Percentiles rank a stretch among this genome's conserved stretches.
phyloP scores from a whole-genome alignment of 2,888 invertebrate species.

The Drosophila cracens region DNA sequence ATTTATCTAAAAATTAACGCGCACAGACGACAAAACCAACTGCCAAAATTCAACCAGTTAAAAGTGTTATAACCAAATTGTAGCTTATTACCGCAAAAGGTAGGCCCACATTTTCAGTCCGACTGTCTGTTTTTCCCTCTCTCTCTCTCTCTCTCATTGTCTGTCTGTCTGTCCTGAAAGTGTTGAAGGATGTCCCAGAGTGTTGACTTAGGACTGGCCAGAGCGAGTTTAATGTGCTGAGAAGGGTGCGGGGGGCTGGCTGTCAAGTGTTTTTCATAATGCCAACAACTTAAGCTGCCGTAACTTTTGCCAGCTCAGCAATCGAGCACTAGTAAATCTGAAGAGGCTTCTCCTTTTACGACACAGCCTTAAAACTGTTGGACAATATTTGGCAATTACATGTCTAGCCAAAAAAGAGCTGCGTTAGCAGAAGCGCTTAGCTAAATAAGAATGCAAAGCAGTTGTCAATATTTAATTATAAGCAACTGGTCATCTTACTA shows the following conservation, averaged over 20 bases:
- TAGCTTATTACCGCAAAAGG: slow-evolving; percentile 67
- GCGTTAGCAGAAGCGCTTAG: slow-evolving; percentile 7
- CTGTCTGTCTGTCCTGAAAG: slow-evolving; percentile 17
- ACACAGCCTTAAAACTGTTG: neutral
- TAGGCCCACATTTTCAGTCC: slow-evolving; percentile 2
- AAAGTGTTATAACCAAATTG: slow-evolving; percentile 64
- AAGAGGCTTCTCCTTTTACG: slow-evolving; percentile 14
- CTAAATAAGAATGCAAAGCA: slow-evolving; percentile 5
- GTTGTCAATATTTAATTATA: slow-evolving; percentile 12
- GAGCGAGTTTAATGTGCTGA: slow-evolving; percentile 3
- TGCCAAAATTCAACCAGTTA: neutral
- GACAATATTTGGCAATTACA: slow-evolving; percentile 5
- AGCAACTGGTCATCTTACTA: neutral
- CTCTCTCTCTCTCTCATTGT: slow-evolving; percentile 9
- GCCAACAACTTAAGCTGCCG: slow-evolving; percentile 54
- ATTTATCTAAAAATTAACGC: slow-evolving; percentile 66
- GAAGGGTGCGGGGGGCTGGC: neutral
- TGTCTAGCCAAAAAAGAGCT: slow-evolving; percentile 8
- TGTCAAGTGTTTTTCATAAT: slow-evolving; percentile 54
- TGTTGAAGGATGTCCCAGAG: slow-evolving; percentile 23
- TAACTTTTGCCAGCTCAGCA: slow-evolving; percentile 45
- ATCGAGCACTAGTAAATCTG: slow-evolving; percentile 34
- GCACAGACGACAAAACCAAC: slow-evolving; percentile 44
- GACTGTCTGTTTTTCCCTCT: slow-evolving; percentile 5
- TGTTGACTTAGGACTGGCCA: slow-evolving; percentile 67